Evolutionary conservation across 2,888 invertebrate genomes (phyloP).

Genomic region (Andrena bucephala): DNA sequence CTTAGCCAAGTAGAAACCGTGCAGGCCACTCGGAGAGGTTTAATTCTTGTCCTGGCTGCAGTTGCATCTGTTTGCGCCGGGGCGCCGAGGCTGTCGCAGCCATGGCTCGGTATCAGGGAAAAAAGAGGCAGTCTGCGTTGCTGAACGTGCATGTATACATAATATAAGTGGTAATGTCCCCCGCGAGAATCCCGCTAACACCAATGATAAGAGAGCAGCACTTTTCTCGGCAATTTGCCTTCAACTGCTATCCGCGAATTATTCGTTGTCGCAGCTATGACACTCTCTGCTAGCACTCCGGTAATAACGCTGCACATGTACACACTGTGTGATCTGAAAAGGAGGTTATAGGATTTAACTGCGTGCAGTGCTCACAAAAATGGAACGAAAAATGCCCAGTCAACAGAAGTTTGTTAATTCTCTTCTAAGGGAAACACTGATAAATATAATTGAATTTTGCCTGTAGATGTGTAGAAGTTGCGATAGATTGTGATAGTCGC

Average conservation of each 20-base stretch:
- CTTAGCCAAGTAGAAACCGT: not conserved
- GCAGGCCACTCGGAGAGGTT: not conserved
- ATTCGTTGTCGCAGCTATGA: conserved; percentile 3
- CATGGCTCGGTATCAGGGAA: conserved; percentile 45
- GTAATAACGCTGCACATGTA: not conserved
- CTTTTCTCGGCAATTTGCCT: conserved; percentile 67
- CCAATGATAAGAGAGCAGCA: conserved; percentile 57
- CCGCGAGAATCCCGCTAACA: conserved; percentile 50
- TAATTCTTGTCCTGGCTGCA: conserved; percentile 34
- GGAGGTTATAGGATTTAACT: too few species aligned
- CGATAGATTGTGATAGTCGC: too few species aligned
- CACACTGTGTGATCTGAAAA: not conserved
- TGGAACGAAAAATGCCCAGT: not conserved
- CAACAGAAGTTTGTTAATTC: too few species aligned
- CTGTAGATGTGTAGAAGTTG: too few species aligned
- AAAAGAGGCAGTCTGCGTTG: conserved; percentile 50
- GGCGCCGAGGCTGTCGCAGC: conserved; percentile 11
- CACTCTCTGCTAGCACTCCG: not conserved
- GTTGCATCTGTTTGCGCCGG: conserved; percentile 11
- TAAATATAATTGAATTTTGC: too few species aligned
- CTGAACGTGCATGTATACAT: conserved; percentile 52
- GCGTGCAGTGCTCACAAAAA: too few species aligned
- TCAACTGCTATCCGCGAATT: conserved; percentile 45
- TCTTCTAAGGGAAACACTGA: too few species aligned
- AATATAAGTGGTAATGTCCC: conserved; percentile 55